Percentiles rank a stretch among this genome's conserved stretches.
These are phyloP conservation scores for Malthinus flaveolus DNA, from an alignment of 2,888 invertebrate genomes.

Conservation along the genomic window DNA sequence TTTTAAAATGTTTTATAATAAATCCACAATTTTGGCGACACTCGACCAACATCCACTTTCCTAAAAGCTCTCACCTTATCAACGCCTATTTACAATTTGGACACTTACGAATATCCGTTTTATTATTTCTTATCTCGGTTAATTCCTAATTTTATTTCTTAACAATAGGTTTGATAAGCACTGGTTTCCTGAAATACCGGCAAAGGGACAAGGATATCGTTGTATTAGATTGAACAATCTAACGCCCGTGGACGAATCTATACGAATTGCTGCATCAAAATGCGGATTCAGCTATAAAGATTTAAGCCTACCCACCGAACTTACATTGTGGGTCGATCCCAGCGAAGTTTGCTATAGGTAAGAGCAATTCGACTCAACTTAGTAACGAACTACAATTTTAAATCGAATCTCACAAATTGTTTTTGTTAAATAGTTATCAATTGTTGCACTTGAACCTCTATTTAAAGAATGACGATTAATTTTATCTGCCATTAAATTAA, in stretches of 20 bases:
- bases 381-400: background rate
- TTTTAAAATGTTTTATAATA: background rate
- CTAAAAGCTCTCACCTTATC: too few relatives aligned
- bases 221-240: slow-evolving; percentile 70
- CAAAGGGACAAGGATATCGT: slow-evolving; percentile 72
- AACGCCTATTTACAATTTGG: too few relatives aligned
- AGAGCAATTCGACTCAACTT: slow-evolving; percentile 18
- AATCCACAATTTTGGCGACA: too few relatives aligned
- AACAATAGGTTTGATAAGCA: slow-evolving; percentile 60
- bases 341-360: slow-evolving; percentile 64
- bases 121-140: too few relatives aligned
- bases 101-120: too few relatives aligned
- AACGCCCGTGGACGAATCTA: slow-evolving; percentile 68
- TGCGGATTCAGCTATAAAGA: slow-evolving; percentile 64
- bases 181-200: slow-evolving; percentile 75
- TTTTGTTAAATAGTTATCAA: background rate
- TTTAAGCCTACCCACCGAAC: slow-evolving; percentile 68
- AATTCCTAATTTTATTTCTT: too few relatives aligned
- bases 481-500: background rate
- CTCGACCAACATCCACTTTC: too few relatives aligned
- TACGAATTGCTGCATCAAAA: slow-evolving; percentile 65
- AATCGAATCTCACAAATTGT: background rate
- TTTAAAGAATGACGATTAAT: too few relatives aligned
- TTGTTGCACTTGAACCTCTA: background rate
- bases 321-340: slow-evolving; percentile 79